Evolutionary conservation across 2,113 vertebrate species (phyloP), one percentile per base, ranked within the genome.

Genomic region (Festucalex cinctus): DNA sequence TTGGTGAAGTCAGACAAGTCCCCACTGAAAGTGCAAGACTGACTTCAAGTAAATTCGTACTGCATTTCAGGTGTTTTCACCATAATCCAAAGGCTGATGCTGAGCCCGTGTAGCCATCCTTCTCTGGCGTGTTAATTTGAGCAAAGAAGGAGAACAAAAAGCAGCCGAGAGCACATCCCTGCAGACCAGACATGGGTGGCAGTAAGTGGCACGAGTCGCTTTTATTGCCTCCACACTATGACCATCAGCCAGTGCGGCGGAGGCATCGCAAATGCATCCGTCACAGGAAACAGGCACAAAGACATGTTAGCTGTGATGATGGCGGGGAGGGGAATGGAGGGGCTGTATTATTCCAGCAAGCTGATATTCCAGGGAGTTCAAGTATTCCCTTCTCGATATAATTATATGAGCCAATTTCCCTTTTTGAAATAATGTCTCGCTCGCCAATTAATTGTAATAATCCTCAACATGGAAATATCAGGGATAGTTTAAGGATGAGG

Each of bases 371-470:
- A 83, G 88, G 90, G 90, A 91, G 81, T 90, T 83, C 74, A 85
- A 88, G 84, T 86, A 91, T 92, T 92, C 90, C 89, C 90, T 81
- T 76, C 84, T 85, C 91, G 88, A 80, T 88, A 83, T 90, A 91
- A 90, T 91, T 91, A 89, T 89, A 89, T 85, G 78, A 89, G 86
- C 83, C 90, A 91, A 91, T 90, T 92, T 91, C 90, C 88, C 79
- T 86, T 90, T 91, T 89, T 83, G 83, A 89, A 90, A 90, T 88
- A 92, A 92, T 85, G 81, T 85, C 89, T 88, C 71, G 85, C 86
- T 82, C 86, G 78, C 86, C 86, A 90, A 90, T 92, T 92, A 91
- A 90, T 91, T 84, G 83, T 79, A 85, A 84, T 91, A 86, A 90
- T 91, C 89, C 83, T 87, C 81, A 71, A 78, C 63, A 63, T 85